Percentiles rank a stretch among this genome's conserved stretches.
phyloP scores from a whole-genome alignment of 2,797 vertebrate species.

The Macroramphosus scolopax region DNA sequence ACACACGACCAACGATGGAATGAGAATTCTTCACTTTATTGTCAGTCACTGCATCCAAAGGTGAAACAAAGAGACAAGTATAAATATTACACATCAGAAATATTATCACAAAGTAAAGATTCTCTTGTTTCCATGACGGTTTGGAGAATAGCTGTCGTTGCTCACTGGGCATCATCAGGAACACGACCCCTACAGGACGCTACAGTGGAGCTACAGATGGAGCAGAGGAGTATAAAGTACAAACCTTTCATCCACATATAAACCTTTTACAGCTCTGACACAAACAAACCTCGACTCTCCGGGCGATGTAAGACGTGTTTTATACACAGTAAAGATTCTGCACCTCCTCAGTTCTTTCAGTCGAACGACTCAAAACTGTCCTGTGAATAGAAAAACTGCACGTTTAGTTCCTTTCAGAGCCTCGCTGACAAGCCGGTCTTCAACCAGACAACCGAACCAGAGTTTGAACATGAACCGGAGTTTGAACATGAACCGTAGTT shows the following conservation, averaged over 20 bases:
- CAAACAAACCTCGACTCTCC: background rate
- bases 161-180: background rate
- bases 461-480: no score
- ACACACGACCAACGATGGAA: background rate
- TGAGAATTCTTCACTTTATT: conserved; percentile 29
- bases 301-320: no score
- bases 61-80: conserved; percentile 15
- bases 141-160: background rate
- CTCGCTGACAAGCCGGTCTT: background rate
- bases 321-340: background rate
- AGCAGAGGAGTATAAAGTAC: conserved; percentile 20
- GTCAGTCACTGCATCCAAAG: conserved; percentile 6
- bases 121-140: background rate
- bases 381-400: background rate
- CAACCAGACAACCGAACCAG: background rate
- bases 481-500: no score
- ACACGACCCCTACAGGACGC: background rate
- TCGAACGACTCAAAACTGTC: background rate
- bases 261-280: conserved; percentile 5
- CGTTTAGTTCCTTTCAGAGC: background rate
- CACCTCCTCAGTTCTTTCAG: background rate
- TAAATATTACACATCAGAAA: conserved; percentile 13
- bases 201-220: background rate
- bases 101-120: conserved; percentile 29
- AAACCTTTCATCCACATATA: conserved; percentile 10